phyloP scores from a whole-genome alignment of 2,888 invertebrate species.

The Ornithoptera priamus region DNA sequence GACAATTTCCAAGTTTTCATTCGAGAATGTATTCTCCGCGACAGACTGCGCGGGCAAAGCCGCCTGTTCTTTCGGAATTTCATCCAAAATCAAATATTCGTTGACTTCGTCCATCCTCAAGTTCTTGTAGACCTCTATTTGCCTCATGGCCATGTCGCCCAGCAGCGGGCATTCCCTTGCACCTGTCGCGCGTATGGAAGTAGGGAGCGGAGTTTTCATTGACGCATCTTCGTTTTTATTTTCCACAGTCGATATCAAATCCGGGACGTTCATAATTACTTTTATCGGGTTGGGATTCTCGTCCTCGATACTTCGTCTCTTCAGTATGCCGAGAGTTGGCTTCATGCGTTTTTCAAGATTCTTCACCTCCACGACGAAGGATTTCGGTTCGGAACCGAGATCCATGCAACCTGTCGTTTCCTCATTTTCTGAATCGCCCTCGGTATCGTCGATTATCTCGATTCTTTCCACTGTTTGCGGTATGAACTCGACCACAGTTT shows the following conservation, averaged over 20 bases:
- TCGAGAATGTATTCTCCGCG: conserved; percentile 38
- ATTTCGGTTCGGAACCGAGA: conserved; percentile 58
- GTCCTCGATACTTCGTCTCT: conserved; percentile 45
- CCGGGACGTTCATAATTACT: conserved; percentile 47
- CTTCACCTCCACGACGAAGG: conserved; percentile 66
- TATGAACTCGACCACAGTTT: conserved; percentile 75
- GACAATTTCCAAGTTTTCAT: not conserved
- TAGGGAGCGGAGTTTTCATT: conserved; percentile 36
- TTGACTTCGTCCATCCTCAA: conserved; percentile 46
- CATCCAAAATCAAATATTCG: conserved; percentile 61
- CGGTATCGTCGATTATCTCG: conserved; percentile 77
- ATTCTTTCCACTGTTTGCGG: conserved; percentile 79
- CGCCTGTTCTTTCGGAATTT: conserved; percentile 54
- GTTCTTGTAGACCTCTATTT: conserved; percentile 40
- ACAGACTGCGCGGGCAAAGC: conserved; percentile 61
- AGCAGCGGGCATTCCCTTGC: conserved; percentile 43
- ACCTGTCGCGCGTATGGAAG: conserved; percentile 45
- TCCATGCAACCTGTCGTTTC: conserved; percentile 43
- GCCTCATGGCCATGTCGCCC: conserved; percentile 42
- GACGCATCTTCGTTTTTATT: conserved; percentile 36
- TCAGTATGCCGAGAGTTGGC: conserved; percentile 63
- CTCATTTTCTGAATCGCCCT: conserved; percentile 51
- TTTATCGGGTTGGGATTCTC: conserved; percentile 43
- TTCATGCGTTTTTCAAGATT: conserved; percentile 62
- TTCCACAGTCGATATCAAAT: conserved; percentile 47